Base-by-base conservation (phyloP, 2,113 vertebrate species). In the Oxyura jamaicensis region DNA sequence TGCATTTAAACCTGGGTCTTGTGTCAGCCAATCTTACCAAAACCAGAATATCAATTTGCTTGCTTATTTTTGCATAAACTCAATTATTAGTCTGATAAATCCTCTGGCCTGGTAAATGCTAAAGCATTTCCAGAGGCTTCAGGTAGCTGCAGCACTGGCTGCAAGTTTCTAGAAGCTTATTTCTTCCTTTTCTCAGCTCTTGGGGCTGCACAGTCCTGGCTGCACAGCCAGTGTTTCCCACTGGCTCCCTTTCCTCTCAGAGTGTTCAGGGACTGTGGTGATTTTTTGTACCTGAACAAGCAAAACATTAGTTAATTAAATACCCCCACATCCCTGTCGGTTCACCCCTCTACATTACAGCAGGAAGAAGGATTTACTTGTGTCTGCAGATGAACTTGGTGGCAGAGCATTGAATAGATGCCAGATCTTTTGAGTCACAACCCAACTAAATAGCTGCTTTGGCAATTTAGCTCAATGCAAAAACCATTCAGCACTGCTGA, bases 341-440 rank as follows among this genome's bases (percentile, higher is more conserved):
- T 28, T 83, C 33, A 36, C 29, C 22, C 25, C n/a, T 62, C 46
- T 86, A 39, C n/a, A n/a, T 60, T 72, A 78, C 22, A 82, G 33
- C 5, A 33, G 67, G 50, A 80, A 39, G 72, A 77, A 76, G 53
- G 31, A 80, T 76, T 66, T 76, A 10, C 62, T 87, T 73, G 39
- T 19, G 55, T n/a, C 16, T 2, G 0, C 36, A 88, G 44, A 80
- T 35, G 19, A 83, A 56, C 36, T 76, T 2, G 0, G 13, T 69
- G 89, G 72, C 16, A 93, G 55, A 79, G 21, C 11, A n/a, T 3
- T 66, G 62, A 94, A 53, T 11, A 66, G 39, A 59, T 1, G 25
- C 19, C 44, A 62, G 44, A 80, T n/a, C 58, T 91, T 87, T 75
- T 87, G 78, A 85, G 71, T 94, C 59, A 91, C 36, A 71, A 52